Conservation (phyloP, 2,113 vertebrate genomes). For the Perccottus glenii region DNA sequence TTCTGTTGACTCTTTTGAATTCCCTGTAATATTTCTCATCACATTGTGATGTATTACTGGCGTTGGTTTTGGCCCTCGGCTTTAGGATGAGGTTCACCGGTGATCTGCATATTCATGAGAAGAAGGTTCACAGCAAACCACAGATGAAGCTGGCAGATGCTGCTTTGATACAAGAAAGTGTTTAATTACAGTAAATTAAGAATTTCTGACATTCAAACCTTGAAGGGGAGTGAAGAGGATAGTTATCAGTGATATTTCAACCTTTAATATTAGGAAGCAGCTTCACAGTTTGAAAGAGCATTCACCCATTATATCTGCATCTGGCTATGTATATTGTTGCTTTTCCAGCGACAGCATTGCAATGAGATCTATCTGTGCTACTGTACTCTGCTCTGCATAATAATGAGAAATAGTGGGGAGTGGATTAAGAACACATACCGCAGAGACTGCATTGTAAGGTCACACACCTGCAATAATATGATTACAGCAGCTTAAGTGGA, state of each 20-base stretch:
- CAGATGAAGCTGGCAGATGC: slow-evolving; percentile 57
- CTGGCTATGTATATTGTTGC: slow-evolving; percentile 12
- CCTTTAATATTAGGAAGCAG: slow-evolving; percentile 13
- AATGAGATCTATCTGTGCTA: neutral
- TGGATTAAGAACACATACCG: neutral
- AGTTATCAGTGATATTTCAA: slow-evolving; percentile 35
- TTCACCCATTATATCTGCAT: slow-evolving; percentile 3
- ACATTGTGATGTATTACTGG: slow-evolving; percentile 52
- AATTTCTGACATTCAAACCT: slow-evolving; percentile 53
- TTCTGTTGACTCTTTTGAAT: slow-evolving; percentile 55
- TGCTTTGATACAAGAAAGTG: slow-evolving; percentile 56
- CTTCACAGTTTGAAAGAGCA: slow-evolving; percentile 24
- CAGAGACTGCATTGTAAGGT: neutral
- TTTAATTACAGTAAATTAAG: slow-evolving; percentile 56
- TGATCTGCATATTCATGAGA: slow-evolving; percentile 67
- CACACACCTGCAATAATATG: neutral
- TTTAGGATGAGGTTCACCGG: slow-evolving; percentile 49
- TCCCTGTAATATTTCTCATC: slow-evolving; percentile 53
- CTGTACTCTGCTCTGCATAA: neutral
- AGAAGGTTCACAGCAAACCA: slow-evolving; percentile 48
- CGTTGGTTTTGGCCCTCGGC: slow-evolving; percentile 44
- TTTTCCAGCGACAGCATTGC: neutral
- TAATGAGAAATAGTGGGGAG: neutral
- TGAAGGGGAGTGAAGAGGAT: slow-evolving; percentile 40
- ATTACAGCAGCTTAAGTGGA: slow-evolving; percentile 8